These are phyloP conservation scores for Lycophotia porphyrea DNA, from an alignment of 2,888 invertebrate species.

Conservation along the genomic window DNA sequence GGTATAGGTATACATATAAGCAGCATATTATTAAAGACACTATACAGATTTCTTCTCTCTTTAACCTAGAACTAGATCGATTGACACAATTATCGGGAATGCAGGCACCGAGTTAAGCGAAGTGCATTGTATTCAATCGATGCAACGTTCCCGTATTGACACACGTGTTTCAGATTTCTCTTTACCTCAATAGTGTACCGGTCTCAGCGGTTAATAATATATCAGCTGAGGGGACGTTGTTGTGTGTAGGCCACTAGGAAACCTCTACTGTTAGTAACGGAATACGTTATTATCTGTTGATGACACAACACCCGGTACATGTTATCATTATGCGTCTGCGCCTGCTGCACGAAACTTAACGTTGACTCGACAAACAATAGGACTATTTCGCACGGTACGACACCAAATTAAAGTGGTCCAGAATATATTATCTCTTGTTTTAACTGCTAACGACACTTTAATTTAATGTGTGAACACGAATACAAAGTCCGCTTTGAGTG, in stretches of 20 bases:
- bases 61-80: constrained; percentile 58
- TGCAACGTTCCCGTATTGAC: constrained; percentile 67
- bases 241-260: constrained; percentile 77
- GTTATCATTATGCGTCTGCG: constrained; percentile 47
- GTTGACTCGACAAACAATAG: constrained; percentile 57
- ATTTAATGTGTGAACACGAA: constrained; percentile 45
- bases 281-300: constrained; percentile 80
- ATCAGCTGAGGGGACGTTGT: constrained; percentile 75
- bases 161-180: constrained; percentile 74
- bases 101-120: constrained; percentile 48
- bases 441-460: constrained; percentile 55
- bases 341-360: constrained; percentile 46
- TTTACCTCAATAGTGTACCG: constrained; percentile 81
- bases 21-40: constrained; percentile 1
- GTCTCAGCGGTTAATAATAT: constrained; percentile 79
- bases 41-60: constrained; percentile 29
- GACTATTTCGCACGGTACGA: constrained; percentile 50
- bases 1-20: neutral
- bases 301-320: constrained; percentile 72
- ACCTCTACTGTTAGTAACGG: constrained; percentile 85
- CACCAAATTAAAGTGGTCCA: constrained; percentile 40
- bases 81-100: constrained; percentile 58
- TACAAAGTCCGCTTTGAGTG: constrained; percentile 34
- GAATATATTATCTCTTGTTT: constrained; percentile 29
- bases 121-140: constrained; percentile 72